A percentile compares a stretch with the other conserved stretches of the same genome.
Evolutionary conservation across 2,797 vertebrate genomes (phyloP).

Genomic region (Acanthurus tractus): DNA sequence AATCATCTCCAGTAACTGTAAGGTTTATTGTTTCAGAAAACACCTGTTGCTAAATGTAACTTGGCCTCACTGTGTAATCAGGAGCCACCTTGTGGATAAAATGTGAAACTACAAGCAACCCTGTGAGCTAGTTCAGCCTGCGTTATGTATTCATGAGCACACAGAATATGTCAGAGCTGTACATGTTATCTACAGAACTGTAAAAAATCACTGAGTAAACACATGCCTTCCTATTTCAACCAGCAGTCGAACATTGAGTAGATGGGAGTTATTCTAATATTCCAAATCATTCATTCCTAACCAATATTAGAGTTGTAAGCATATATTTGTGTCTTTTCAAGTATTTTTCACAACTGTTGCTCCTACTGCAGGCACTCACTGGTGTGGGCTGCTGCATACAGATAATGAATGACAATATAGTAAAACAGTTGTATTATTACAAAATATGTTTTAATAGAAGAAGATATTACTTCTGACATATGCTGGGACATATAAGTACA

Average conservation of each 20-base stretch:
- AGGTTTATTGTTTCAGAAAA: neutral
- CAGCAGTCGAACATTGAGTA: neutral
- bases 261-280: neutral
- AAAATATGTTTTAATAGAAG: neutral
- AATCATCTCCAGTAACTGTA: neutral
- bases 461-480: neutral
- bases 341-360: neutral
- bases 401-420: neutral
- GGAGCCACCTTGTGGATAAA: conserved; percentile 22
- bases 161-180: neutral
- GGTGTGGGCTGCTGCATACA: neutral
- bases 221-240: neutral
- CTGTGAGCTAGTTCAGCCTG: neutral
- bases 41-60: conserved; percentile 15
- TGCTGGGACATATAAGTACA: too few species aligned
- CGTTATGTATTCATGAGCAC: neutral
- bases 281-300: neutral
- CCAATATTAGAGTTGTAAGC: neutral
- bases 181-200: neutral
- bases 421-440: too few species aligned
- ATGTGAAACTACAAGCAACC: conserved; percentile 9
- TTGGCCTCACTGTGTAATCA: neutral
- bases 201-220: too few species aligned
- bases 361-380: neutral
- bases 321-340: neutral